Evolutionary conservation across 2,797 vertebrate genomes (phyloP), one percentile per base, ranked within the genome.

Genomic region (Phalloptychus januarius): DNA sequence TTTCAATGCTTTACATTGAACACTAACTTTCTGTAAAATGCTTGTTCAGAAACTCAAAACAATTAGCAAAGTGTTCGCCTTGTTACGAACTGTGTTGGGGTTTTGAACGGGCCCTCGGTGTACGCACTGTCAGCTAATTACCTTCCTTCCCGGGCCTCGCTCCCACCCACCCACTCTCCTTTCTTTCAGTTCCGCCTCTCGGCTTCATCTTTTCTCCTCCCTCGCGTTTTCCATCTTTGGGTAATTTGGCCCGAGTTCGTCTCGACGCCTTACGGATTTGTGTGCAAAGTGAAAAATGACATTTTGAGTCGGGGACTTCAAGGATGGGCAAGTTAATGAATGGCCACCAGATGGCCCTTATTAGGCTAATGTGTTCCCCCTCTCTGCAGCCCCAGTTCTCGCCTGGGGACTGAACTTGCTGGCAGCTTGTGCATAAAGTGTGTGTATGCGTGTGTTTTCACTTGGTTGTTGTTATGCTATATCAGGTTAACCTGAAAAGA

Each of bases 241-340:
- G 83, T 89, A 84, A 91, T 94, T 91, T 93, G 88, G 90, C 89
- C 86, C 90, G 85, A 93, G 91, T 92, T 92, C 84, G 83, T 91
- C 84, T 86, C 89, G 87, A 92, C 93, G 87, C 88, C 87, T 79
- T 86, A 89, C 87, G 75, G 85, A 93, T 92, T 93, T 85, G 81
- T 92, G 84, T 79, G 87, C 86, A 88, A 94, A 93, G 92, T 94
- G 93, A 95, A 95, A 94, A 95, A 95, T 95, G 93, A 94, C 95
- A 94, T 93, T 94, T 94, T 89, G 83, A 94, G 94, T 94, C 92
- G 63, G 92, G 87, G 91, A 95, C 92, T 93, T 96, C 93, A 94
- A 95, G 93, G 94, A 95, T 95, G 94, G 93, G 95, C 92, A 93
- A 94, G 91, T 93, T 96, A 96, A 96, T 96, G 95, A 96, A 96